Evolutionary conservation across 1,140 invertebrate genomes (phyloP), one percentile per base, ranked within the genome.

Genomic region (Tetramorium parvispinum): DNA sequence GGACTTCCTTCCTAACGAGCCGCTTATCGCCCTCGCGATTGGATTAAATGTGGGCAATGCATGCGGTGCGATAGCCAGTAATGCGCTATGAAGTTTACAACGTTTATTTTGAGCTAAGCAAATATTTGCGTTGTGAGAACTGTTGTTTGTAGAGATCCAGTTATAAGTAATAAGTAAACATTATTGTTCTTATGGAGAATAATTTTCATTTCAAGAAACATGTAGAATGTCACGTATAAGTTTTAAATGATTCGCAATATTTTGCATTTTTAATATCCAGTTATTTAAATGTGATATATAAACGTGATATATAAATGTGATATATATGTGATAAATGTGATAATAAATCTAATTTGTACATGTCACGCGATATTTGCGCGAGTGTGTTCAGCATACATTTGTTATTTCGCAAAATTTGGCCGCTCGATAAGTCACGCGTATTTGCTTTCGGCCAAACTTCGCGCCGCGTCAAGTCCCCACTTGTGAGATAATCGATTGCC

Each of bases 401-500:
- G 16, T 11, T 1, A 37, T 32, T 6, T 32, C 4, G 37, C 10
- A 13, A 18, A 70, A 24, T 16, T 66, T 27, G 16, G 18, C 37
- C 18, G 68, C 18, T 73, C 11, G 53, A 55, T 40, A 63, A 18
- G n/a, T 43, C 43, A 16, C 13, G 10, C 6, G 24, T 77, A n/a
- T 82, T 57, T 73, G 40, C 18, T 24, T 75, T 61, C 37, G 5
- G 53, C 27, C 53, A 40, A 73, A 61, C 75, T 73, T 59, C 27
- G 53, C 66, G 32, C 43, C 43, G 27, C 21, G 24, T 59, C 53
- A 73, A n/a, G 3, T 21, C 11, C 18, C 53, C 13, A 61, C 40
- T 83, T 75, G 37, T 32, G 40, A 73, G 24, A 75, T 73, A 49
- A 83, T 83, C 40, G 40, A 83, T 83, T 83, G 79, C 40, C 24